These are phyloP conservation scores for Hypomecis punctinalis DNA, from an alignment of 2,888 invertebrate genomes.

Conservation along the genomic window DNA sequence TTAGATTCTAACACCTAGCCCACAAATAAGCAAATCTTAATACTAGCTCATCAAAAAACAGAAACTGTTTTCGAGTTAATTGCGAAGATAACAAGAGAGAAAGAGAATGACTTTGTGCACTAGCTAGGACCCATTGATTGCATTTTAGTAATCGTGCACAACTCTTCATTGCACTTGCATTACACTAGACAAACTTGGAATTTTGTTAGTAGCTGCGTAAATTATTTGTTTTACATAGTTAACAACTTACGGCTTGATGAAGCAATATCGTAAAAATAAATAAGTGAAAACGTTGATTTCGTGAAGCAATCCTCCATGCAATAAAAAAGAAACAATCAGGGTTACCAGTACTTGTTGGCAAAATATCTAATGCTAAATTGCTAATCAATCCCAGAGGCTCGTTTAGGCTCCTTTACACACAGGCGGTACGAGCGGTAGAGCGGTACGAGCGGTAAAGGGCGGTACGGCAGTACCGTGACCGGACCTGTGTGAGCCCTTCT, in stretches of 20 bases:
- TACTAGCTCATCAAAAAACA: too few species aligned
- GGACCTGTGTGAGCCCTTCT: too few species aligned
- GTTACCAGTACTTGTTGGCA: too few species aligned
- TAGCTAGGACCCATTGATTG: background rate
- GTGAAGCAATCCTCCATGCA: background rate
- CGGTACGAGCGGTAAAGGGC: too few species aligned
- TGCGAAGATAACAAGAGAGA: background rate
- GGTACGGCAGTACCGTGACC: too few species aligned
- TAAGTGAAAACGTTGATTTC: constrained; percentile 45
- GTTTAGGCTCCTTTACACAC: too few species aligned
- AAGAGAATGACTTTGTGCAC: background rate
- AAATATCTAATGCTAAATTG: too few species aligned
- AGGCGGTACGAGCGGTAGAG: too few species aligned
- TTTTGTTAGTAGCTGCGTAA: background rate
- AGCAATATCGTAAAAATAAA: constrained; percentile 43
- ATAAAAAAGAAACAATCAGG: too few species aligned
- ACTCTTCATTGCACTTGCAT: background rate
- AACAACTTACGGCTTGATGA: constrained; percentile 52
- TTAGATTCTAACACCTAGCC: background rate
- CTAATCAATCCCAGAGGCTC: too few species aligned
- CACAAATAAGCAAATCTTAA: background rate
- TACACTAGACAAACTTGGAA: background rate
- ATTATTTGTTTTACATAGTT: background rate
- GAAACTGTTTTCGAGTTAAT: too few species aligned
- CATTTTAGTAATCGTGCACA: constrained; percentile 25